Evolutionary conservation across 1,140 invertebrate genomes (phyloP).

Genomic region (Geopemphigus sp.): DNA sequence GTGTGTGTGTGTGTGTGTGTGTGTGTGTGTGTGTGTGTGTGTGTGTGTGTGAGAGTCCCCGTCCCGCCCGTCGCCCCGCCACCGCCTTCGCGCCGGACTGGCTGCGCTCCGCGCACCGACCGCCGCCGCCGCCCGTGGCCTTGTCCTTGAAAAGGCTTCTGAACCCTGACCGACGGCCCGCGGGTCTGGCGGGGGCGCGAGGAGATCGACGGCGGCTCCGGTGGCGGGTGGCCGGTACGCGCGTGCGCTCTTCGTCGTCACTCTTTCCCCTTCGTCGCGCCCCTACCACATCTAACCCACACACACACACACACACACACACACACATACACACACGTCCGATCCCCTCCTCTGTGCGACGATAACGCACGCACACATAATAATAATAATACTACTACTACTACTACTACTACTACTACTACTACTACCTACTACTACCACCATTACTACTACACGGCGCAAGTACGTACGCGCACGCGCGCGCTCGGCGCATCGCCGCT

Average conservation of each 20-base stretch:
- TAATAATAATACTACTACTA: slow-evolving; percentile 25
- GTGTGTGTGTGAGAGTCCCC: no score
- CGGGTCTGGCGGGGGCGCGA: slow-evolving; percentile 1
- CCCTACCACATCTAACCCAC: no score
- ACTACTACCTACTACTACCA: no score
- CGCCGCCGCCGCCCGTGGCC: slow-evolving; percentile 50
- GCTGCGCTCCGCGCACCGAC: no score
- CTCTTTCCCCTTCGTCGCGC: slow-evolving; percentile 16
- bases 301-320: background rate
- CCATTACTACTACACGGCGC: background rate
- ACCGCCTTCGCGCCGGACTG: background rate
- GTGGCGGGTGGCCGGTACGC: background rate
- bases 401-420: no score
- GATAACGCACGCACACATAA: slow-evolving; percentile 23
- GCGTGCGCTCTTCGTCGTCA: slow-evolving; percentile 38
- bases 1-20: no score
- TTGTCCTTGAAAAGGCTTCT: slow-evolving; percentile 53
- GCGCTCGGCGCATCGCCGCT: background rate
- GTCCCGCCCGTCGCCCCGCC: slow-evolving; percentile 11
- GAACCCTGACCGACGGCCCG: slow-evolving; percentile 48
- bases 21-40: no score
- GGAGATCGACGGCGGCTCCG: background rate
- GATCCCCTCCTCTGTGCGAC: background rate
- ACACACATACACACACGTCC: background rate
- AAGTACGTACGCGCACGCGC: background rate